Base-by-base conservation (phyloP, 2,888 invertebrate species). In the Octodonta nipae region DNA sequence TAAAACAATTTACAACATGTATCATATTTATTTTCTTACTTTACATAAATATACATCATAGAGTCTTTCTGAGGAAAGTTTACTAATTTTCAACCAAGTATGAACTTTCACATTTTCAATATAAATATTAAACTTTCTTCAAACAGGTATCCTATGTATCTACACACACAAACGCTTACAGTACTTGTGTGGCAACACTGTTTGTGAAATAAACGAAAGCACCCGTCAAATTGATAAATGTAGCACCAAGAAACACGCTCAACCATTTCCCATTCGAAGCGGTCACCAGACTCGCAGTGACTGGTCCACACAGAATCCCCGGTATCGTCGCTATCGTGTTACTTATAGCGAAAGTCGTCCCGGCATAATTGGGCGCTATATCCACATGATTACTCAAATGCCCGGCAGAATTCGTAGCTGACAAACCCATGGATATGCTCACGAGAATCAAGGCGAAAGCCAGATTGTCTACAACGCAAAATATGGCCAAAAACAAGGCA, bases 381-480 rank as follows among this genome's bases (percentile, higher is more conserved):
- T 82, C 82, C 3, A 79, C 78, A 54, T 82, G 81, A 54, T 82
- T 82, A 51, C 77, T 77, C 17, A 81, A 61, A 57, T 81, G 80
- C 10, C 81, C 81, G 8, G 79, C 75, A 17, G 79, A 78, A 54
- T 81, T 81, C 51, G 76, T 76, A 1, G 80, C 78, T 54, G 78
- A 77, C 36, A 80, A 58, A 5, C 78, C 79, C 75, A 81, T 77
- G 1, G 78, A 78, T 49, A 81, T 69, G 13, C 78, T 77, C 13
- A 81, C 73, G 50, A 78, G 71, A 68, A 78, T 63, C 22, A 81
- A 71, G 33, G 80, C 80, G 39, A 73, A 64, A 14, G 73, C 64
- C 41, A 81, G 56, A 61, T 75, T 74, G 54, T 76, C 71, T 22
- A 79, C 75, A 38, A 76, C 73, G 53, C 75, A 75, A 56, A 81